These are phyloP conservation scores for Aphidoletes aphidimyza DNA, from an alignment of 2,888 invertebrate species.

Conservation along the genomic window DNA sequence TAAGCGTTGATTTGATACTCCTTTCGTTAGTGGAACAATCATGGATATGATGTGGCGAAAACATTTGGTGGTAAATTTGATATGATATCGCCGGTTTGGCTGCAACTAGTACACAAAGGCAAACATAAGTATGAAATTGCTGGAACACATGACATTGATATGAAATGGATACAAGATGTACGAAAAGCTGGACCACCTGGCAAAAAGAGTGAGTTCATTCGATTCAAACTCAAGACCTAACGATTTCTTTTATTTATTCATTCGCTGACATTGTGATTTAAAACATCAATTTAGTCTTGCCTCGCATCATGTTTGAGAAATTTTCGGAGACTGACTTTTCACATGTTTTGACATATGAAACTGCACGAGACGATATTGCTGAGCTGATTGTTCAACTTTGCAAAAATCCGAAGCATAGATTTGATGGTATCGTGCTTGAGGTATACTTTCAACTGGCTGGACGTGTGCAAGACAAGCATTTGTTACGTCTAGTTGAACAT, in stretches of 20 bases:
- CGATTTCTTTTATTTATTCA: too few relatives aligned
- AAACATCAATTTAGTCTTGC: conserved; percentile 74
- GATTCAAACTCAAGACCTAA: background rate
- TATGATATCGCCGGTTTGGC: conserved; percentile 94
- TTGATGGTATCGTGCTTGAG: conserved; percentile 92
- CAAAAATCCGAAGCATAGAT: conserved; percentile 74
- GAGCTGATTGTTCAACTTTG: conserved; percentile 76
- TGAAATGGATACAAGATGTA: conserved; percentile 80
- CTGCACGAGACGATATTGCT: conserved; percentile 75
- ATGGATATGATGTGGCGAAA: conserved; percentile 93
- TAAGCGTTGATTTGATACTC: too few relatives aligned
- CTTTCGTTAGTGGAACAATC: conserved; percentile 87
- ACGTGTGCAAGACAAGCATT: conserved; percentile 69
- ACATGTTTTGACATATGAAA: conserved; percentile 75
- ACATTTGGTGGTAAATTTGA: conserved; percentile 89
- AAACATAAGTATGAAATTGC: conserved; percentile 73
- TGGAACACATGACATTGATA: conserved; percentile 86
- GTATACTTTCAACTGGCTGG: conserved; percentile 87
- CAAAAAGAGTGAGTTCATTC: conserved; percentile 58
- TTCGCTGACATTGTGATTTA: too few relatives aligned
- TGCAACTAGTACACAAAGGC: conserved; percentile 79
- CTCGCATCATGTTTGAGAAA: conserved; percentile 88
- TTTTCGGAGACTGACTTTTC: conserved; percentile 83
- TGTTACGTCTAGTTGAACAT: conserved; percentile 74
- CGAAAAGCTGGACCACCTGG: conserved; percentile 65